These are phyloP conservation scores for Venusia cambrica DNA, from an alignment of 2,888 invertebrate genomes.

Conservation along the genomic window DNA sequence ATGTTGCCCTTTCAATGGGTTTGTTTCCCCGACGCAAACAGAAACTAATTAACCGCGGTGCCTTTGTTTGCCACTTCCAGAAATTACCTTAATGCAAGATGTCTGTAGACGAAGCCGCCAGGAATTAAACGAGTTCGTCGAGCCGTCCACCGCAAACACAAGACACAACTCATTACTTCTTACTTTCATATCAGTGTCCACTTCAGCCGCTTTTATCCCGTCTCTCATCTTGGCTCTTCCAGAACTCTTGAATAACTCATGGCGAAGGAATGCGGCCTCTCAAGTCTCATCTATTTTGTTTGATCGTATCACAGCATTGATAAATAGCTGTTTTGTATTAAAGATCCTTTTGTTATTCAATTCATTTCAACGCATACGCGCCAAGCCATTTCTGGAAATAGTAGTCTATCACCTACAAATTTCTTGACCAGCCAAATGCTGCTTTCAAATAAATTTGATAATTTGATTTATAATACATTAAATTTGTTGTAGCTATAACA, in stretches of 20 bases:
- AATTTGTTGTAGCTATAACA: too few relatives aligned
- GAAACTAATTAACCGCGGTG: constrained; percentile 63
- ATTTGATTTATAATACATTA: too few relatives aligned
- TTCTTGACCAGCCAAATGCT: constrained; percentile 3
- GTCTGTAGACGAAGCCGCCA: too few relatives aligned
- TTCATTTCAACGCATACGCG: constrained; percentile 9
- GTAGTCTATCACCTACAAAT: constrained; percentile 11
- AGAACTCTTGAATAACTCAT: constrained; percentile 32
- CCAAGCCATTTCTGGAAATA: constrained; percentile 15
- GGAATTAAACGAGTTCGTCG: constrained; percentile 21
- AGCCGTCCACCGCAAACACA: neutral
- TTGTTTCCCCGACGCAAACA: constrained; percentile 63
- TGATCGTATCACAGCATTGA: constrained; percentile 22
- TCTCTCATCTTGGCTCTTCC: constrained; percentile 33
- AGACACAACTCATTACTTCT: constrained; percentile 6
- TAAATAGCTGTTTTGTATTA: constrained; percentile 17
- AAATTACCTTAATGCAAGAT: constrained; percentile 52
- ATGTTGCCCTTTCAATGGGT: constrained; percentile 48
- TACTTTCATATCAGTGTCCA: constrained; percentile 40
- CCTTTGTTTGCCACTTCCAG: constrained; percentile 65
- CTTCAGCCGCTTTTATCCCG: constrained; percentile 36
- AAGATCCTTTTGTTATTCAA: constrained; percentile 17
- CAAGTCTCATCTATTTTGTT: constrained; percentile 36
- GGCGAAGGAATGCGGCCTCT: constrained; percentile 41
- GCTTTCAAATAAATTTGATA: too few relatives aligned